Evolutionary conservation across 2,888 invertebrate species (phyloP), one percentile per base, ranked within the genome.

Genomic region (Hypsopygia costalis): DNA sequence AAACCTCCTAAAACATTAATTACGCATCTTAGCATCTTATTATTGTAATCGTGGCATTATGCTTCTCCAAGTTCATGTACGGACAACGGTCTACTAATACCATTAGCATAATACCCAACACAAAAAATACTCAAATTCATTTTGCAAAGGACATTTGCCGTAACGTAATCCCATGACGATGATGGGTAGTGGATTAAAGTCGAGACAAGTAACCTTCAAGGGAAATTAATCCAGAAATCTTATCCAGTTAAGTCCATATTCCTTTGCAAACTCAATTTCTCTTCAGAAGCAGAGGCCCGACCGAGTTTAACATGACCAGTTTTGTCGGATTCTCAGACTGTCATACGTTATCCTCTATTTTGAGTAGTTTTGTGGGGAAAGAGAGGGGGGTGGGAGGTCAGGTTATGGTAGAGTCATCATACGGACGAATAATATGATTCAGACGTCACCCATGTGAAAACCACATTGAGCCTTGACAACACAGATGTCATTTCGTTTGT

Each of bases 401-500:
- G 6, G 12, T 40, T 43, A 43, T 9, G 11, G 28, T 63, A 56
- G 66, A 48, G 16, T 16, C 2, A 22, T 34, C 20, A 21, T n/a
- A 11, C 27, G 37, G n/a, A 34, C 30, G 16, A 43, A 44, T 41
- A 44, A 44, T 44, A 45, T 46, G 43, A 40, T 20, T 21, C 16
- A 16, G 16, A 34, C 33, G 45, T 40, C 34, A 43, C 40, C 44
- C 37, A 43, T 42, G 43, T 38, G 39, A 47, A 46, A 55, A 59
- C 60, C 65, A 43, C 67, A 62, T 2, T 16, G 25, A 25, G 46
- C 47, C 40, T 49, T 47, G 51, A 44, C 61, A 55, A 61, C 58
- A 55, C 56, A 48, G 46, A 42, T 47, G 44, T n/a, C n/a, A 50
- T 47, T 52, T 51, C 49, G 42, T 51, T 46, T 38, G 47, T 41